A percentile compares a stretch with the other conserved stretches of the same genome.
Conservation (phyloP, 2,888 invertebrate species). For the Strigamia maritima region DNA sequence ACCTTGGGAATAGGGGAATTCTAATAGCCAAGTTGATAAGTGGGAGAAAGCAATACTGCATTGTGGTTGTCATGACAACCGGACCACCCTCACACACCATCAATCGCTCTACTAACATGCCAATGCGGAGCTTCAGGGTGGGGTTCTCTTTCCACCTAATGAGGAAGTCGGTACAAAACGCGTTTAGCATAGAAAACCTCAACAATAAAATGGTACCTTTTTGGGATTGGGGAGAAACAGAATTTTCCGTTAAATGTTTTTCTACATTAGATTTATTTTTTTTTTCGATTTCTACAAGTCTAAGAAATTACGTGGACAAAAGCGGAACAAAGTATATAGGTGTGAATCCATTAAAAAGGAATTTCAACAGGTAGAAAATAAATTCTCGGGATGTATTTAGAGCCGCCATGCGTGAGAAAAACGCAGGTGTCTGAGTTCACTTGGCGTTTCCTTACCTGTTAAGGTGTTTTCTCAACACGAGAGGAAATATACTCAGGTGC, state of each 20-base stretch:
- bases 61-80: not conserved
- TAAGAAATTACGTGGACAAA: not conserved
- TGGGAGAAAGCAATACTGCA: not conserved
- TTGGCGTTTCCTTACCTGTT: slow-evolving; percentile 19
- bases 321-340: not conserved
- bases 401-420: not conserved
- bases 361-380: not conserved
- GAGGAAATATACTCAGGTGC: slow-evolving; percentile 22
- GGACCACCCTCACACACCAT: not conserved
- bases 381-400: too few species aligned
- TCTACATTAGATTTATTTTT: not conserved
- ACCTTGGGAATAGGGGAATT: not conserved
- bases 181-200: not conserved
- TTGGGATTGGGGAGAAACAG: not conserved
- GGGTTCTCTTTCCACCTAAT: not conserved
- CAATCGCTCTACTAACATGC: not conserved
- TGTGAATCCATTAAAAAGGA: not conserved
- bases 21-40: not conserved
- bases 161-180: not conserved
- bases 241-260: not conserved
- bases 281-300: not conserved
- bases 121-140: slow-evolving; percentile 6
- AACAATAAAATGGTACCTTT: not conserved
- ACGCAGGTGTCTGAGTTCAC: not conserved
- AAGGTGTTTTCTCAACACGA: not conserved